Evolutionary conservation across 2,113 vertebrate species (phyloP).

Genomic region (Poicephalus meyeri): DNA sequence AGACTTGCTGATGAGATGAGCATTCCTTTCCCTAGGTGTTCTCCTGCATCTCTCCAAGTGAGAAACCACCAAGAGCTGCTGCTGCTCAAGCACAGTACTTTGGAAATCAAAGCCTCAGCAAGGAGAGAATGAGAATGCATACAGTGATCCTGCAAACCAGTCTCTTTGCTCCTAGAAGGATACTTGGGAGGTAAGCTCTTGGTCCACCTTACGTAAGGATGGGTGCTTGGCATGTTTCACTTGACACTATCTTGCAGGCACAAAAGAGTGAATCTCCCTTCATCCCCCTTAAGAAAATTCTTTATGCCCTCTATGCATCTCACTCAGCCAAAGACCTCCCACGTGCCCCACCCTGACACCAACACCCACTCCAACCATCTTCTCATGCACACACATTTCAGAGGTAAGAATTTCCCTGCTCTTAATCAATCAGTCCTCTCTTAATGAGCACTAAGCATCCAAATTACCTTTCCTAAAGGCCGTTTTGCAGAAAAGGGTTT

Average conservation of each 20-base stretch:
- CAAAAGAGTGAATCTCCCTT: not conserved
- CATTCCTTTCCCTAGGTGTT: not conserved
- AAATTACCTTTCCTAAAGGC: conserved; percentile 33
- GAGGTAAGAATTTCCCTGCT: not conserved
- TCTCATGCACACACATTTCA: accelerated
- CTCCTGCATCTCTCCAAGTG: not conserved
- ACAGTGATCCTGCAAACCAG: not conserved
- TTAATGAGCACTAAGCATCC: conserved; percentile 5
- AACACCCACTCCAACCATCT: not conserved
- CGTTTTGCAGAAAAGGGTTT: not conserved
- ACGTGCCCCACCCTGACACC: not conserved
- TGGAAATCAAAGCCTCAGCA: not conserved
- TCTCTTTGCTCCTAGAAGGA: not conserved
- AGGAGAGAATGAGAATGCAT: accelerated
- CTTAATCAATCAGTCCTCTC: not conserved
- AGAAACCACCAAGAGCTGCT: not conserved
- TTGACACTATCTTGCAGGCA: accelerated
- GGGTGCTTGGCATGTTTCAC: not conserved
- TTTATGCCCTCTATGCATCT: not conserved
- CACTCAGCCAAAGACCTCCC: not conserved
- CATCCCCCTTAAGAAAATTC: not conserved
- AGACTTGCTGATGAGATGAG: not conserved
- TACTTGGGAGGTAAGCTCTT: not conserved
- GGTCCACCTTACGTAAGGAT: accelerated
- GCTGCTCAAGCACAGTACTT: not conserved